Evolutionary conservation across 2,888 invertebrate species (phyloP).

Genomic region (Trachelus stipa): DNA sequence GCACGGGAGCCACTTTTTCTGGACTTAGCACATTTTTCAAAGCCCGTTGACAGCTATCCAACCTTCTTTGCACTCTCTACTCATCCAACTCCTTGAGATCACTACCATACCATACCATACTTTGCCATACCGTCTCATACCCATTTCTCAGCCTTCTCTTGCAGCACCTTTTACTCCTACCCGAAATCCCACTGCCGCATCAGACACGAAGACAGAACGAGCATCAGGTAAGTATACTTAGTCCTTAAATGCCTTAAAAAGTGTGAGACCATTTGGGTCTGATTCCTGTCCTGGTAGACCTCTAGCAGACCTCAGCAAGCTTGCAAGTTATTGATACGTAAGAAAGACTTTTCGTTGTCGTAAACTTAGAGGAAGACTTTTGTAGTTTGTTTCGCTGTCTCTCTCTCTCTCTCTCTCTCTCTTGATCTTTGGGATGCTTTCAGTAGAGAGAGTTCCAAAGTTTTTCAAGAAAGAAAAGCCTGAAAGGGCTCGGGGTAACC

Average conservation of each 20-base stretch:
- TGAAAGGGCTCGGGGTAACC: background rate
- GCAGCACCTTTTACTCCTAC: slow-evolving; percentile 37
- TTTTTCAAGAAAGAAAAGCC: background rate
- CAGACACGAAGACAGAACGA: background rate
- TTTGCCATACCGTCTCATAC: slow-evolving; percentile 21
- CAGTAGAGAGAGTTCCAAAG: background rate
- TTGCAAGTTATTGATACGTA: background rate
- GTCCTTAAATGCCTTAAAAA: background rate
- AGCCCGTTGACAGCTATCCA: slow-evolving; percentile 58
- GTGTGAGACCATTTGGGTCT: background rate
- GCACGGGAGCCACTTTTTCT: slow-evolving; percentile 57
- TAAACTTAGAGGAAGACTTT: background rate
- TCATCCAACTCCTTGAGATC: slow-evolving; percentile 16
- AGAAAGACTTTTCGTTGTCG: background rate
- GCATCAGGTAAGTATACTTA: background rate
- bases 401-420: slow-evolving; percentile 1
- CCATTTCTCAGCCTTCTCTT: slow-evolving; percentile 19
- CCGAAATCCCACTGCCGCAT: background rate
- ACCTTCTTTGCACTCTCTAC: slow-evolving; percentile 36
- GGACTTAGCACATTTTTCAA: slow-evolving; percentile 62
- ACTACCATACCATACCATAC: slow-evolving; percentile 23
- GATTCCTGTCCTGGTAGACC: background rate
- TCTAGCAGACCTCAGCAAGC: background rate
- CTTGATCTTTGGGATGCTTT: background rate
- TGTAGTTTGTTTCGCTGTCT: background rate